Evolutionary conservation across 2,113 vertebrate species (phyloP), one percentile per base, ranked within the genome.

Genomic region (Osmerus eperlanus): DNA sequence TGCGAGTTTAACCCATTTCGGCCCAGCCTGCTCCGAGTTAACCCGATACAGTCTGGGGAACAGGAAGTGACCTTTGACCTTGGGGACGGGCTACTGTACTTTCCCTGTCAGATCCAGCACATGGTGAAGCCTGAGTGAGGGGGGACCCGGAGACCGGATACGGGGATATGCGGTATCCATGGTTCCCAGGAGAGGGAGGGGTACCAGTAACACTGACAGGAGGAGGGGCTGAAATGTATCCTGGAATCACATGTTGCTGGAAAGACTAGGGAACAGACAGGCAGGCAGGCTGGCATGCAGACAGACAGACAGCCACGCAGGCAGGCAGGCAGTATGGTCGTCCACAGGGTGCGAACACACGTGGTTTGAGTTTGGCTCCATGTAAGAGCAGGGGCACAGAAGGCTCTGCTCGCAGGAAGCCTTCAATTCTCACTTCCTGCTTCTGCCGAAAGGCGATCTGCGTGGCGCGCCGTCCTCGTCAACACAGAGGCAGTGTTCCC

Each of bases 361-460:
- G 91, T 93, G 92, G 89, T 93, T 92, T 83, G 74, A 84, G 87
- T 91, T 91, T 91, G 79, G 80, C 76, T 81, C 81, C 53, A 47
- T 91, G 91, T 91, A 81, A 76, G 60, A 85, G 73, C 53, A 51
- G 74, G 81, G 89, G 86, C 85, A 86, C 88, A 87, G 84, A 85
- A 84, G 77, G 82, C 78, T 75, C 85, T 85, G 84, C 84, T 83
- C 83, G 85, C 84, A 90, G 87, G 87, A 91, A 91, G 82, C 83
- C 81, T 88, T 84, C 85, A 86, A 89, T 85, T 88, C 88, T 90
- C 84, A 84, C 87, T 91, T 91, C 88, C 91, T 87, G 88, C 87
- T 89, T 79, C 85, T 86, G 86, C 82, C 78, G 88, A 90, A 91
- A 90, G n/a, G 71, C 51, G 83, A 91, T 89, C 86, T 13, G 60